Base-by-base conservation (phyloP, 2,113 vertebrate genomes). In the Xenopus borealis region DNA sequence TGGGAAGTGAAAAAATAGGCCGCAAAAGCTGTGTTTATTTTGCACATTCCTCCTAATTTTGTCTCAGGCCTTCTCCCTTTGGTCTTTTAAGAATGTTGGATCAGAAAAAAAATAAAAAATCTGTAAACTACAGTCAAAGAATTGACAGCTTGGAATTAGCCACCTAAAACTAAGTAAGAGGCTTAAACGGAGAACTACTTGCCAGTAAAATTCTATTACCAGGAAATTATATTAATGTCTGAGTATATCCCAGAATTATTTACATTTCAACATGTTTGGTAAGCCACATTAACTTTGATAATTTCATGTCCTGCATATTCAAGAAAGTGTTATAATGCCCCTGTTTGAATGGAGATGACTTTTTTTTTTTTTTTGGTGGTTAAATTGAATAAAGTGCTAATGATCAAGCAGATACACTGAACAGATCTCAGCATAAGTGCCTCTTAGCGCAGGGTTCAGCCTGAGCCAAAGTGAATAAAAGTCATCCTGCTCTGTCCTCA, bases 21-120 rank as follows among this genome's bases (percentile, higher is more conserved):
- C 23, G 23, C 66, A 75, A 74, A 66, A 74, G 72, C 72, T 75
- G 73, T 75, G 73, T 75, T 75, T 75, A 66, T 20, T 62, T 75
- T 69, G 69, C 55, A 75, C 73, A 75, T 75, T 75, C 73, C 73
- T 69, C 45, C 58, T 69, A 40, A 69, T 75, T 75, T 69, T 75
- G 61, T 75, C 73, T 75, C 66, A 69, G 58, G 58, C 73, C 40
- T 69, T 75, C 44, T 65, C 13, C 57, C 9, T 71, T 33, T 71
- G 33, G 55, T 62, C 13, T 71, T 80, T 78, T 81, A 75, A 0
- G 8, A 64, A 64, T 64, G 18, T 33, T 40, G 33, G 33, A 40
- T 40, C 33, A 40, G 8, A 6, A 40, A 7, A 64, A 1, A 40
- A 64, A 33, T 44, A 5, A 64, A 17, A 33, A 16, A 1, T 16